A percentile compares a stretch with the other conserved stretches of the same genome.
Evolutionary conservation across 37 sponge, comb jelly and placozoan genomes (phyloP).

Genomic region (Dysidea cf. avara): DNA sequence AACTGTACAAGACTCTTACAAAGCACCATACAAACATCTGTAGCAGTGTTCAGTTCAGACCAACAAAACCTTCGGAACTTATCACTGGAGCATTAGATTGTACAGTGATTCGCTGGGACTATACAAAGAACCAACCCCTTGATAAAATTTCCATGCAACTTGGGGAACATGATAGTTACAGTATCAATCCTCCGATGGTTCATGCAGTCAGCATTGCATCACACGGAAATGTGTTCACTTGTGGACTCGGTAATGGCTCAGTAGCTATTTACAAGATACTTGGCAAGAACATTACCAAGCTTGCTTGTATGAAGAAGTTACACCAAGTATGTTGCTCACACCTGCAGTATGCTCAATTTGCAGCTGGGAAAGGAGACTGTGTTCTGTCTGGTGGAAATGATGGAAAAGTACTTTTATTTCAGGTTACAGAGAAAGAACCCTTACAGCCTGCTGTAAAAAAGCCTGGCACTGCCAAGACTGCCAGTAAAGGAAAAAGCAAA

Average conservation of each 20-base stretch:
- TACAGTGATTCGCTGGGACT: conserved; percentile 58
- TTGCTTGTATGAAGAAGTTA: neutral
- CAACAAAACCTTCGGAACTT: conserved; percentile 43
- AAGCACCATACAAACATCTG: conserved; percentile 62
- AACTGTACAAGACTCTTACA: conserved; percentile 34
- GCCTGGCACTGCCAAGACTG: too few relatives aligned
- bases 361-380: neutral
- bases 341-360: neutral
- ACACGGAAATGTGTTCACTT: conserved; percentile 11
- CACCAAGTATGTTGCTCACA: conserved; percentile 29
- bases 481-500: too few relatives aligned
- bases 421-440: neutral
- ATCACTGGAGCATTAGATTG: conserved; percentile 64
- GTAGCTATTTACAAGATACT: conserved; percentile 30
- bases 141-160: neutral
- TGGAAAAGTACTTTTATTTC: conserved; percentile 23
- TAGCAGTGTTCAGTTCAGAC: conserved; percentile 44
- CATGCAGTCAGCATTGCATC: conserved; percentile 21
- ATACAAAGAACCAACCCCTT: conserved; percentile 26
- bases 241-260: conserved; percentile 59
- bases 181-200: conserved; percentile 75
- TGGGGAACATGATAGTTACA: neutral
- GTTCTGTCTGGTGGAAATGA: conserved; percentile 74
- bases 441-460: neutral
- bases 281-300: neutral